These are phyloP conservation scores for Gadus macrocephalus DNA, from an alignment of 2,113 vertebrate species.

Conservation along the genomic window DNA sequence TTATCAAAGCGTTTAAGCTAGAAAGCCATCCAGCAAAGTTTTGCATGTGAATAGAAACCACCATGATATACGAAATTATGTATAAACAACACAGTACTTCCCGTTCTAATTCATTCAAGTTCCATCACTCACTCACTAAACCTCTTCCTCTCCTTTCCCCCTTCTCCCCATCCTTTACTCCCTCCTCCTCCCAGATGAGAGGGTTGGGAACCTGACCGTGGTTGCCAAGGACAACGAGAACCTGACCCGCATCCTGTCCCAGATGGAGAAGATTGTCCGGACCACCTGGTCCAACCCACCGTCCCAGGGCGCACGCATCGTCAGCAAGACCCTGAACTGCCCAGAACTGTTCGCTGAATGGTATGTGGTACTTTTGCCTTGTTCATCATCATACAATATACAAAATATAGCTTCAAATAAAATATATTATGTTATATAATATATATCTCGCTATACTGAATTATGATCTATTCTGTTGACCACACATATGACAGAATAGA, in stretches of 20 bases:
- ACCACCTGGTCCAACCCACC: constrained; percentile 94
- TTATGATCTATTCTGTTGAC: too few relatives aligned
- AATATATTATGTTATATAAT: neutral
- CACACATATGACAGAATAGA: too few relatives aligned
- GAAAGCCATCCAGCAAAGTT: too few relatives aligned
- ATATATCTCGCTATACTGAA: neutral
- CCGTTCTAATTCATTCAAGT: too few relatives aligned
- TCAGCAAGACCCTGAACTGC: constrained; percentile 79
- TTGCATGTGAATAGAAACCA: too few relatives aligned
- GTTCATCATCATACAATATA: neutral
- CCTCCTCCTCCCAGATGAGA: constrained; percentile 74
- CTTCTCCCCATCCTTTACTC: too few relatives aligned
- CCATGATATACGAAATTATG: too few relatives aligned
- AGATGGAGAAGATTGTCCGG: constrained; percentile 93
- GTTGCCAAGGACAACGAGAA: constrained; percentile 80
- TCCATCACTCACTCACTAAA: neutral
- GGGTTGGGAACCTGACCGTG: constrained; percentile 87
- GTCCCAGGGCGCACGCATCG: constrained; percentile 84
- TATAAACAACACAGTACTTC: too few relatives aligned
- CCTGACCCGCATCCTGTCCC: constrained; percentile 78
- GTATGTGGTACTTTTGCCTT: constrained; percentile 56
- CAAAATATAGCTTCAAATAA: neutral
- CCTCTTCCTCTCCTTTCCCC: neutral
- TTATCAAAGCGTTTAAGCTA: too few relatives aligned
- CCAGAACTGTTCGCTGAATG: constrained; percentile 85